These are phyloP conservation scores for Cylloceria caligata DNA, from an alignment of 2,888 invertebrate genomes.

Conservation along the genomic window DNA sequence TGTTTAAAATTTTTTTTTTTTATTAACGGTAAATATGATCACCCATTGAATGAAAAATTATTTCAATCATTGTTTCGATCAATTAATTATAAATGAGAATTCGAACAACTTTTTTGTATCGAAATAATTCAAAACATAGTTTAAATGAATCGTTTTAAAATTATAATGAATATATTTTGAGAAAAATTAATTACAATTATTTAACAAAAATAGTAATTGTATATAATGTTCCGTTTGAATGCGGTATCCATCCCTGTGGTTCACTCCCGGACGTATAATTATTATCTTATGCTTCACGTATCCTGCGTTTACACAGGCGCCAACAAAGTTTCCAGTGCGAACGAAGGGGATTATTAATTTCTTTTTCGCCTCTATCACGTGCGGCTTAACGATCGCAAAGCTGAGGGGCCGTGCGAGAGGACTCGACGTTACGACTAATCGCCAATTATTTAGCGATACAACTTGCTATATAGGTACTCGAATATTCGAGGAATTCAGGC, in stretches of 20 bases:
- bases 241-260: slow-evolving; percentile 1
- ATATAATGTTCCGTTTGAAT: not conserved
- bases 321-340: slow-evolving; percentile 17
- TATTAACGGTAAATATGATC: too few species aligned
- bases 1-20: too few species aligned
- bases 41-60: too few species aligned
- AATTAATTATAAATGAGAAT: not conserved
- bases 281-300: slow-evolving; percentile 5
- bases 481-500: slow-evolving; percentile 33
- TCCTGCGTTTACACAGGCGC: not conserved
- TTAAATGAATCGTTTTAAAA: not conserved
- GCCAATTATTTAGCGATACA: slow-evolving; percentile 61
- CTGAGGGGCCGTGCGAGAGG: slow-evolving; percentile 11
- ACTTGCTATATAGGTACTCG: slow-evolving; percentile 26
- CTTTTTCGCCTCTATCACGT: slow-evolving; percentile 38
- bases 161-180: not conserved
- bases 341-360: slow-evolving; percentile 31
- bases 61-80: not conserved
- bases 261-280: not conserved
- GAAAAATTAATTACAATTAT: not conserved
- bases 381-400: slow-evolving; percentile 64
- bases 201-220: not conserved
- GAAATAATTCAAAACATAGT: not conserved
- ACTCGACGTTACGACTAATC: slow-evolving; percentile 63
- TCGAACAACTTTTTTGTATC: not conserved